phyloP scores from a whole-genome alignment of 1,140 invertebrate genomes.

The Ips typographus region DNA sequence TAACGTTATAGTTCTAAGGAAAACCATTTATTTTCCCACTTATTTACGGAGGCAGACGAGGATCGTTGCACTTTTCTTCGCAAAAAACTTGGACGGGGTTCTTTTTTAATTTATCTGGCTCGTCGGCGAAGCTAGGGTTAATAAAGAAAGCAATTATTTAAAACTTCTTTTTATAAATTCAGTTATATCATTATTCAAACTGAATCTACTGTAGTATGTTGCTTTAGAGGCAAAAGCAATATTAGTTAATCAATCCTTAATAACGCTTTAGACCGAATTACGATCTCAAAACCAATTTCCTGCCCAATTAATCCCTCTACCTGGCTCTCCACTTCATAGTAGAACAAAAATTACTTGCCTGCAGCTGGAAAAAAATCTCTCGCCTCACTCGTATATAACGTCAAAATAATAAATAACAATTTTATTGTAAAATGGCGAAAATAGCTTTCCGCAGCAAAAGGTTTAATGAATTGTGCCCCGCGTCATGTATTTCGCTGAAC shows the following conservation, averaged over 20 bases:
- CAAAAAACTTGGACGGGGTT: slow-evolving; percentile 4
- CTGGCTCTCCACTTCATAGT: no score
- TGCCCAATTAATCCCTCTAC: no score
- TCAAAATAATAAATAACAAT: slow-evolving; percentile 12
- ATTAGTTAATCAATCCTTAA: no score
- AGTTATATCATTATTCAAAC: no score
- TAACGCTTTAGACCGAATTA: no score
- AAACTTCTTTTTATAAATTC: not conserved
- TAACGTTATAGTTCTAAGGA: slow-evolving; percentile 3
- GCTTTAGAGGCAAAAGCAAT: no score
- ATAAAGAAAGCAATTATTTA: slow-evolving; percentile 7
- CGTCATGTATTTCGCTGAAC: slow-evolving; percentile 25
- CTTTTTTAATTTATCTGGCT: slow-evolving; percentile 10
- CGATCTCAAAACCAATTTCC: no score
- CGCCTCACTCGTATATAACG: not conserved
- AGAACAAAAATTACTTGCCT: no score
- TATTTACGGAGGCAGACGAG: not conserved
- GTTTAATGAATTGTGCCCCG: slow-evolving; percentile 21
- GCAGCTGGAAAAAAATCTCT: no score
- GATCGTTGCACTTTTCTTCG: slow-evolving; percentile 4
- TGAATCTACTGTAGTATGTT: no score
- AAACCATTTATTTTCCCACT: slow-evolving; percentile 3
- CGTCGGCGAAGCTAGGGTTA: slow-evolving; percentile 1
- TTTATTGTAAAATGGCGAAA: slow-evolving; percentile 20
- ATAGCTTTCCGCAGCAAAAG: slow-evolving; percentile 15